phyloP scores from a whole-genome alignment of 2,113 vertebrate species.

The Eptatretus burgeri region DNA sequence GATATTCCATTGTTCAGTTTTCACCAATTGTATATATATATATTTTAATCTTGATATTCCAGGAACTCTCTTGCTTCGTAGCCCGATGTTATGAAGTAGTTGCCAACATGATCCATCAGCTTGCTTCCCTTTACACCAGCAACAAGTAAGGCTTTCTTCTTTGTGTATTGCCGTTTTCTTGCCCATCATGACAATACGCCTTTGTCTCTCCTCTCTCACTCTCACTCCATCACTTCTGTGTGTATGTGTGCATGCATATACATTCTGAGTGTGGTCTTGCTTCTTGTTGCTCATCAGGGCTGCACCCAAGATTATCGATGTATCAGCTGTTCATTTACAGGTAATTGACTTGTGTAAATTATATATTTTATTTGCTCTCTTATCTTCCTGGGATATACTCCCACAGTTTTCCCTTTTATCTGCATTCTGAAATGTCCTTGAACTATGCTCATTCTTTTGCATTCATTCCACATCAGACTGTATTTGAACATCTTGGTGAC shows the following conservation, averaged over 20 bases:
- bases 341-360: slow-evolving; percentile 15
- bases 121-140: slow-evolving; percentile 72
- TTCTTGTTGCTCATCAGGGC: slow-evolving; percentile 22
- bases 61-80: slow-evolving; percentile 94
- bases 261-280: slow-evolving; percentile 5
- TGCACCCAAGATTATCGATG: slow-evolving; percentile 75
- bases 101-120: slow-evolving; percentile 62
- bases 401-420: too few species aligned
- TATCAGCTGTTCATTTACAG: slow-evolving; percentile 89
- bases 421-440: too few species aligned
- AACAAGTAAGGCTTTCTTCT: slow-evolving; percentile 45
- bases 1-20: not conserved
- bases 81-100: slow-evolving; percentile 76
- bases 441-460: too few species aligned
- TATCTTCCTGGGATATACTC: too few species aligned
- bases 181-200: too few species aligned
- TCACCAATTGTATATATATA: slow-evolving; percentile 3
- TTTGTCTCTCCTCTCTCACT: too few species aligned
- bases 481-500: slow-evolving; percentile 81
- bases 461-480: slow-evolving; percentile 26
- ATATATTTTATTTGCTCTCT: not conserved
- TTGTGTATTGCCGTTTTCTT: too few species aligned
- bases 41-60: slow-evolving; percentile 10
- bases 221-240: too few species aligned
- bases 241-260: too few species aligned